phyloP scores from a whole-genome alignment of 2,113 vertebrate genomes.

The Pterocles orientalis region DNA sequence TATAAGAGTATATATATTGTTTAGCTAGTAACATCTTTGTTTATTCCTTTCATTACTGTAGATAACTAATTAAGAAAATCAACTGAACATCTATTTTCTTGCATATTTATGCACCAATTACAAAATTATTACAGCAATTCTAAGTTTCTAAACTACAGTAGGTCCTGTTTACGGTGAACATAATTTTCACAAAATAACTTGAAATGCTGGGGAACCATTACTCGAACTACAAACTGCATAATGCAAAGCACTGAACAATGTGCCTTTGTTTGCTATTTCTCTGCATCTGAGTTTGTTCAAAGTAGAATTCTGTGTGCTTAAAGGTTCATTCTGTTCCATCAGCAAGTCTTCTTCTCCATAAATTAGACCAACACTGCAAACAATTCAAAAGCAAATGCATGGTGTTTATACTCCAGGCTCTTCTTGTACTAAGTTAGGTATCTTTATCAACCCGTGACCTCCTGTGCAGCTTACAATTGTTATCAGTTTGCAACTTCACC shows the following conservation, averaged over 20 bases:
- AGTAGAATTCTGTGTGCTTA: not conserved
- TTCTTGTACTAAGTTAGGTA: not conserved
- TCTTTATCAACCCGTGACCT: not conserved
- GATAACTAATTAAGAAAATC: constrained; percentile 58
- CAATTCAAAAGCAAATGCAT: not conserved
- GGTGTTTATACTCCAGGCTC: not conserved
- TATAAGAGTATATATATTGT: not conserved
- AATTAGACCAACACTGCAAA: not conserved
- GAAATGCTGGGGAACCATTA: not conserved
- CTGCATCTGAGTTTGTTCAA: not conserved
- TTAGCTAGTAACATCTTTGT: constrained; percentile 25
- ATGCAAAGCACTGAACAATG: not conserved
- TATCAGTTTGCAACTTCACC: not conserved
- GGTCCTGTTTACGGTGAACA: not conserved
- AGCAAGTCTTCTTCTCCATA: not conserved
- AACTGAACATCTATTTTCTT: constrained; percentile 29
- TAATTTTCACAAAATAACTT: constrained; percentile 35
- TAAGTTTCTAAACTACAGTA: constrained; percentile 28
- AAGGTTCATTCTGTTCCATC: not conserved
- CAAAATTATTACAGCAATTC: constrained; percentile 42
- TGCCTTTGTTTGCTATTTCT: not conserved
- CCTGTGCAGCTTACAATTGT: not conserved
- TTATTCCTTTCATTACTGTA: constrained; percentile 44
- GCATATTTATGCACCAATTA: constrained; percentile 40
- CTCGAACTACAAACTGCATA: not conserved